Conservation (phyloP, 2,888 invertebrate species). For the Bimastos eiseni region DNA sequence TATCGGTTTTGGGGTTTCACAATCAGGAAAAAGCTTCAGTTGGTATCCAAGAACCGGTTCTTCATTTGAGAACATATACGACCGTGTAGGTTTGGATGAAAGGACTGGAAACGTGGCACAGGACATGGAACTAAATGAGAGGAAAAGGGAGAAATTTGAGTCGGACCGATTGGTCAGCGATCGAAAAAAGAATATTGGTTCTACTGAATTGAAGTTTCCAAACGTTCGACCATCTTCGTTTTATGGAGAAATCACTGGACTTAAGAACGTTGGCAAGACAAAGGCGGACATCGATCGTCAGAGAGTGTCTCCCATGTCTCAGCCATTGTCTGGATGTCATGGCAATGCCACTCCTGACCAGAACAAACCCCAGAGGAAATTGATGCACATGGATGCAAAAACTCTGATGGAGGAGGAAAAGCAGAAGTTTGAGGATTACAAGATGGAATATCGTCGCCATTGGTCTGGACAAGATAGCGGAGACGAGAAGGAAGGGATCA, state of each 20-base stretch:
- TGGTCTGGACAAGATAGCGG: conserved; percentile 30
- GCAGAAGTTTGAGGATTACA: conserved; percentile 43
- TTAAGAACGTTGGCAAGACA: not conserved
- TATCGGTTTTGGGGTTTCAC: not conserved
- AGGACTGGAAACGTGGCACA: not conserved
- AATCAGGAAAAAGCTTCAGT: not conserved
- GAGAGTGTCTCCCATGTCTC: not conserved
- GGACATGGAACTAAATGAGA: not conserved
- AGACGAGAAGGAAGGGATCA: not conserved
- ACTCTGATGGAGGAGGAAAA: conserved; percentile 42
- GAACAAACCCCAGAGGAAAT: not conserved
- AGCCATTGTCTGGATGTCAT: not conserved
- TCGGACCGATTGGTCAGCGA: not conserved
- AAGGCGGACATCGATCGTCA: not conserved
- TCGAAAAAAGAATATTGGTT: not conserved
- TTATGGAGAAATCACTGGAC: not conserved
- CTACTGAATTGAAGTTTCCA: not conserved
- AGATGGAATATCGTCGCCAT: conserved; percentile 34
- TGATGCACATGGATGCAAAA: conserved; percentile 40
- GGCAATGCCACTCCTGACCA: not conserved
- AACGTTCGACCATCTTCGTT: not conserved
- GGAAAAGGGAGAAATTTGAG: not conserved
- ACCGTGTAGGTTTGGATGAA: conserved; percentile 31
- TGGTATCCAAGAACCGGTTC: conserved; percentile 31
- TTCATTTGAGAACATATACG: conserved; percentile 44